Conservation (phyloP, 2,113 vertebrate genomes). For the chimpanzee (Pan troglodytes) region DNA sequence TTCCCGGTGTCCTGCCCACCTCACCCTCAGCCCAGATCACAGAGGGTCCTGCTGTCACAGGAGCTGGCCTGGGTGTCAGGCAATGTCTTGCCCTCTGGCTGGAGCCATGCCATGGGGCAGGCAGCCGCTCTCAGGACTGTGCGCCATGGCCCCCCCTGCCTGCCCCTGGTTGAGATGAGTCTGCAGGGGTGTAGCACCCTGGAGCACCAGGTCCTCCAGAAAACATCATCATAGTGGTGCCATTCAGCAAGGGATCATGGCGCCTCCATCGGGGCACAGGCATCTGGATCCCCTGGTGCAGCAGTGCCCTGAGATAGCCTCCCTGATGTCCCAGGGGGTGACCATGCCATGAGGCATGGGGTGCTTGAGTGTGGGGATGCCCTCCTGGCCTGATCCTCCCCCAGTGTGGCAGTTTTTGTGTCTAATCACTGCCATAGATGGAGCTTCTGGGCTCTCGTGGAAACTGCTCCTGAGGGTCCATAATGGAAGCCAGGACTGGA, state of each 20-base stretch:
- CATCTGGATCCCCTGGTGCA: constrained; percentile 5
- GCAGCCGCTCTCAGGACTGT: constrained; percentile 44
- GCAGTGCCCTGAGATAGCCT: constrained; percentile 47
- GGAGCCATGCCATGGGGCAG: constrained; percentile 34
- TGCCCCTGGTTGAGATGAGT: too few species aligned
- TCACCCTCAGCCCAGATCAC: constrained; percentile 50
- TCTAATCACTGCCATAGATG: background rate
- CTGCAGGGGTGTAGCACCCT: too few species aligned
- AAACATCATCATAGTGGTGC: constrained; percentile 30
- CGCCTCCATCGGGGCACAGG: constrained; percentile 30
- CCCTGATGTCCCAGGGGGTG: background rate
- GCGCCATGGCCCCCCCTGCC: too few species aligned
- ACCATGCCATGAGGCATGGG: background rate
- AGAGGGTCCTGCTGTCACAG: constrained; percentile 51
- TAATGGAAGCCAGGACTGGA: too few species aligned
- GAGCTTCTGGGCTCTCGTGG: constrained; percentile 3
- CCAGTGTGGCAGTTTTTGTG: background rate
- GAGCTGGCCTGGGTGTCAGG: background rate
- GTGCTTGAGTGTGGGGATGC: constrained; percentile 9
- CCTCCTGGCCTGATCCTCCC: constrained; percentile 3
- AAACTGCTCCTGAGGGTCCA: constrained; percentile 38
- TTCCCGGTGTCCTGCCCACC: constrained; percentile 58
- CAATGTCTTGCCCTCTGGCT: constrained; percentile 41
- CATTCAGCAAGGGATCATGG: constrained; percentile 57
- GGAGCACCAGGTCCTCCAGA: constrained; percentile 56